Percentiles rank a stretch among this genome's conserved stretches.
phyloP scores from a whole-genome alignment of 2,888 invertebrate genomes.

The Sericinus montela region DNA sequence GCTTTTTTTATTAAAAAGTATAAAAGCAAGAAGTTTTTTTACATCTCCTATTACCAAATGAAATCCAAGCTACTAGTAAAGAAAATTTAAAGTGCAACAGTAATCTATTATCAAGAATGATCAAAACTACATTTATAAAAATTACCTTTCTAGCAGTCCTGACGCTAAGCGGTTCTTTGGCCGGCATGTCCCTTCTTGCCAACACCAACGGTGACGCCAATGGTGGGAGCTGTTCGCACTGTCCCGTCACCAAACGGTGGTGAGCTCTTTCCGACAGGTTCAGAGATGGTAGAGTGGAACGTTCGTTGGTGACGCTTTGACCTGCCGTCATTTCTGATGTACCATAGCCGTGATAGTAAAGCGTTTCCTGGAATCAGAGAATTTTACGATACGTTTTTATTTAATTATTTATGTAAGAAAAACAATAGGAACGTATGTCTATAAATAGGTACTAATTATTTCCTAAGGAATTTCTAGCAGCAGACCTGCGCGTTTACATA shows the following conservation, averaged over 20 bases:
- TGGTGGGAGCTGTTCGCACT: conserved; percentile 65
- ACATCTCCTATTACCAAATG: too few relatives aligned
- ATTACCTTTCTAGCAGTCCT: conserved; percentile 52
- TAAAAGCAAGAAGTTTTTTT: too few relatives aligned
- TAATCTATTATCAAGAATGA: too few relatives aligned
- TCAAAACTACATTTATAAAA: background rate
- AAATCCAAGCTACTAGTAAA: too few relatives aligned
- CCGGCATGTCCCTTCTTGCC: conserved; percentile 42
- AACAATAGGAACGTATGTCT: too few relatives aligned
- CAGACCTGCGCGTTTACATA: too few relatives aligned
- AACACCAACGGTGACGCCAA: conserved; percentile 66
- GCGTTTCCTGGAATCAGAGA: conserved; percentile 53
- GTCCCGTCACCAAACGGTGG: conserved; percentile 52
- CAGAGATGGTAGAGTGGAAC: conserved; percentile 60
- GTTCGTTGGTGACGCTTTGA: conserved; percentile 56
- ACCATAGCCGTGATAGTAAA: conserved; percentile 69
- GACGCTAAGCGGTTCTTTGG: conserved; percentile 49
- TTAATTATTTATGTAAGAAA: too few relatives aligned
- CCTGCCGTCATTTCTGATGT: conserved; percentile 65
- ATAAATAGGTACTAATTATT: too few relatives aligned
- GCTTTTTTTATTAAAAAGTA: too few relatives aligned
- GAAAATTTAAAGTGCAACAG: too few relatives aligned
- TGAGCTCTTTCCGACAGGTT: conserved; percentile 59
- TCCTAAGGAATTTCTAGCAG: too few relatives aligned
- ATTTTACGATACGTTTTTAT: too few relatives aligned